Evolutionary conservation across 2,888 invertebrate genomes (phyloP).

Genomic region (Caenorhabditis sulstoni): DNA sequence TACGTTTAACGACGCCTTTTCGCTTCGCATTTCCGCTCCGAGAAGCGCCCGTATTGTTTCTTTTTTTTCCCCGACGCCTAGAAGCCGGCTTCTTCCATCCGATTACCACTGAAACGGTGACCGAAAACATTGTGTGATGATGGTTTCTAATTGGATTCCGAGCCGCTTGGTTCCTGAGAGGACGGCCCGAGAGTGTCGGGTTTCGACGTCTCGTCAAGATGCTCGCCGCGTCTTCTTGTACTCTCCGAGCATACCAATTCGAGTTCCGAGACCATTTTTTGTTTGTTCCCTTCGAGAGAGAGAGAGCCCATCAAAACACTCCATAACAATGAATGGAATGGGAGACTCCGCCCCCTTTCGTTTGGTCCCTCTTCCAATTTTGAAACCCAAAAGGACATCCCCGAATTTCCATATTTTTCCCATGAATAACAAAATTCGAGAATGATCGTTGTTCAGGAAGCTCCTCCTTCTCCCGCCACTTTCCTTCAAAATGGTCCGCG

Average conservation of each 20-base stretch:
- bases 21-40: constrained; percentile 10
- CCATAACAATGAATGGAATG: constrained; percentile 20
- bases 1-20: constrained; percentile 46
- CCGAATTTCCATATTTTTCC: constrained; percentile 38
- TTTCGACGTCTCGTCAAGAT: background rate
- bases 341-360: constrained; percentile 4
- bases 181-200: background rate
- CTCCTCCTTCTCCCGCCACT: constrained; percentile 37
- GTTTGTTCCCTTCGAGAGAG: background rate
- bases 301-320: constrained; percentile 43
- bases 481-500: constrained; percentile 41
- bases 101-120: too few species aligned
- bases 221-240: background rate
- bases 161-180: too few species aligned
- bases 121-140: too few species aligned
- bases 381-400: constrained; percentile 10
- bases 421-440: constrained; percentile 29
- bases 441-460: constrained; percentile 27
- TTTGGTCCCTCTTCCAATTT: background rate
- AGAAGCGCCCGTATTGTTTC: constrained; percentile 21
- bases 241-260: constrained; percentile 38
- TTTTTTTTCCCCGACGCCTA: background rate
- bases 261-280: constrained; percentile 3
- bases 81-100: too few species aligned
- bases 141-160: too few species aligned